Conservation (phyloP, 2,113 vertebrate genomes). For the Anhinga anhinga region DNA sequence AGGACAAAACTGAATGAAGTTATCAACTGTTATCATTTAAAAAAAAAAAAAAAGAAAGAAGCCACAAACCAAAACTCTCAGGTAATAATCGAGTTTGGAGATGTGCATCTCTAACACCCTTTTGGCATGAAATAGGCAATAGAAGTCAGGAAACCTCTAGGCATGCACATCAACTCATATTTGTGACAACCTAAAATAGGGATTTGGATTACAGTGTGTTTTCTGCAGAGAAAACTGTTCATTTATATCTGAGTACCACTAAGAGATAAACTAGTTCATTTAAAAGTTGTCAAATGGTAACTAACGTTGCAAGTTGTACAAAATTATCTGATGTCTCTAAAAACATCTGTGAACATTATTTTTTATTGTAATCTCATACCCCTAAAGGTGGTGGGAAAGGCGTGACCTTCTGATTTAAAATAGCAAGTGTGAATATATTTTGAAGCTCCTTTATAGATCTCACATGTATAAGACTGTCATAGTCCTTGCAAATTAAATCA, state of each 20-base stretch:
- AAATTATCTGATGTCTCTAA: neutral
- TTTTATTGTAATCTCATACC: neutral
- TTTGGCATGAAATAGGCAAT: neutral
- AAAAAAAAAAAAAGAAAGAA: neutral
- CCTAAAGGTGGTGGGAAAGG: neutral
- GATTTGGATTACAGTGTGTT: neutral
- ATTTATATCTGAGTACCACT: neutral
- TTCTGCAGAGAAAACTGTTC: neutral
- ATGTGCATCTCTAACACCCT: neutral
- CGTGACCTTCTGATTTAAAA: neutral
- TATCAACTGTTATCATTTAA: neutral
- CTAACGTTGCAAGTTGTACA: neutral
- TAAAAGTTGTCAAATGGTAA: neutral
- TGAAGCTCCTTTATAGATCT: neutral
- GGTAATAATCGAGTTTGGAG: neutral
- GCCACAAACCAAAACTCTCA: neutral
- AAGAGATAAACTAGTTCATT: neutral
- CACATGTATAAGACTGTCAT: neutral
- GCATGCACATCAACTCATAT: neutral
- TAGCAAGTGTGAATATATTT: neutral
- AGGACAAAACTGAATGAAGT: neutral
- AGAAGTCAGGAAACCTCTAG: neutral
- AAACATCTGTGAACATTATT: neutral
- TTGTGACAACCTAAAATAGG: neutral
- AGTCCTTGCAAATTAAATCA: neutral